Evolutionary conservation across 2,888 invertebrate genomes (phyloP).

Genomic region (Eupithecia subumbrata): DNA sequence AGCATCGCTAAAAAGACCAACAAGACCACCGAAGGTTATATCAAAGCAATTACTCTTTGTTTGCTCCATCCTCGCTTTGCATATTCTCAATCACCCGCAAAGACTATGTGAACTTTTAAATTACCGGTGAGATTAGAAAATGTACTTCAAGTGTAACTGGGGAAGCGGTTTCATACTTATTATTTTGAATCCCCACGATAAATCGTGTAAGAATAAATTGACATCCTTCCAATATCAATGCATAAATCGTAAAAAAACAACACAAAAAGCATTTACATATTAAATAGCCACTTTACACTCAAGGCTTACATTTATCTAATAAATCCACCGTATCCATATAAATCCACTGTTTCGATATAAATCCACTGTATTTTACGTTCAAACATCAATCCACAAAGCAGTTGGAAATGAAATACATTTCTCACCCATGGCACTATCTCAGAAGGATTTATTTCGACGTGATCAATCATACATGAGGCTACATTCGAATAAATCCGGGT

Average conservation of each 20-base stretch:
- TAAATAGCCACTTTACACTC: not conserved
- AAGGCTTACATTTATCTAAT: not conserved
- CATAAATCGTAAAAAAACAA: not conserved
- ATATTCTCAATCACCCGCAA: constrained; percentile 15
- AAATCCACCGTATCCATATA: not conserved
- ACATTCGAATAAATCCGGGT: constrained; percentile 28
- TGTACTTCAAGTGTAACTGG: constrained; percentile 33
- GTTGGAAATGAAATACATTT: constrained; percentile 9
- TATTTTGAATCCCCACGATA: not conserved
- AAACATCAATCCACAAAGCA: constrained; percentile 10
- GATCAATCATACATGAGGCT: constrained; percentile 36
- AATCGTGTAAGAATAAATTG: not conserved
- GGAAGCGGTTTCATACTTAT: constrained; percentile 18
- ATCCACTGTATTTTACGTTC: not conserved
- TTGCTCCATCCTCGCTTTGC: not conserved
- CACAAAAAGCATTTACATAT: not conserved
- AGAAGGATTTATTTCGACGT: constrained; percentile 20
- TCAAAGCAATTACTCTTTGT: not conserved
- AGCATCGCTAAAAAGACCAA: no score
- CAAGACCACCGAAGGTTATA: not conserved
- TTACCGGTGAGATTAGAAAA: constrained; percentile 37
- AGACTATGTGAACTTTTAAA: constrained; percentile 34
- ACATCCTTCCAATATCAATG: not conserved
- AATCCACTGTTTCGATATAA: not conserved
- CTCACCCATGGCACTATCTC: not conserved